Conservation (phyloP, 2,888 invertebrate species). For the Drosophila cognata region DNA sequence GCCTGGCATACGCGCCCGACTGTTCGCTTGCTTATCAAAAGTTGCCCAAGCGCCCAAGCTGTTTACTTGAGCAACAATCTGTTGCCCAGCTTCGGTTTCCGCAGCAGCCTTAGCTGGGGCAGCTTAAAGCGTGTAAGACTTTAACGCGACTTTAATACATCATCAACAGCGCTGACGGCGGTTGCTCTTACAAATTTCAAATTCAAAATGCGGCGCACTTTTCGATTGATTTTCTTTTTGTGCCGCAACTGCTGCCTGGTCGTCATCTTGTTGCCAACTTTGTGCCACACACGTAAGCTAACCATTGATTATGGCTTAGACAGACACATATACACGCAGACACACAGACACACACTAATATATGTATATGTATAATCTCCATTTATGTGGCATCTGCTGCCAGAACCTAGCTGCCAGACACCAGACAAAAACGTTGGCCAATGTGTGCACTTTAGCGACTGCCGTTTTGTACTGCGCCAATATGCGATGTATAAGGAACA, state of each 20-base stretch:
- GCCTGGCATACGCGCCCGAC: not conserved
- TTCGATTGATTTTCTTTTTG: slow-evolving; percentile 72
- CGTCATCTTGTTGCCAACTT: slow-evolving; percentile 64
- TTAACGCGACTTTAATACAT: slow-evolving; percentile 76
- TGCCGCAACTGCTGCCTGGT: slow-evolving; percentile 29
- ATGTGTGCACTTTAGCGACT: slow-evolving; percentile 70
- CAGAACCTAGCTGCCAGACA: slow-evolving; percentile 68
- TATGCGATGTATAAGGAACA: slow-evolving; percentile 75
- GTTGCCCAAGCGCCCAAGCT: slow-evolving; percentile 69
- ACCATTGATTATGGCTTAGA: slow-evolving; percentile 50
- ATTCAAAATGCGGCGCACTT: slow-evolving; percentile 71
- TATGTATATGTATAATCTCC: slow-evolving; percentile 11
- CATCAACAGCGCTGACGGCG: slow-evolving; percentile 34
- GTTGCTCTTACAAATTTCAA: slow-evolving; percentile 51
- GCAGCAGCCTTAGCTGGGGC: slow-evolving; percentile 32
- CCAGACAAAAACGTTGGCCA: slow-evolving; percentile 65
- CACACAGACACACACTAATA: not conserved
- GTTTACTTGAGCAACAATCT: slow-evolving; percentile 78
- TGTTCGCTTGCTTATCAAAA: slow-evolving; percentile 65
- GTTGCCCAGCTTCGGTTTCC: slow-evolving; percentile 56
- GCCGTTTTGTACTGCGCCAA: slow-evolving; percentile 67
- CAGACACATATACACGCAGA: slow-evolving; percentile 14
- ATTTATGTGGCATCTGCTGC: slow-evolving; percentile 16
- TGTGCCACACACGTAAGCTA: slow-evolving; percentile 72
- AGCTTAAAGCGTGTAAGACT: slow-evolving; percentile 65